Percentiles rank a stretch among this genome's conserved stretches.
These are phyloP conservation scores for Mimumesa dahlbomi DNA, from an alignment of 2,888 invertebrate genomes.

Conservation along the genomic window DNA sequence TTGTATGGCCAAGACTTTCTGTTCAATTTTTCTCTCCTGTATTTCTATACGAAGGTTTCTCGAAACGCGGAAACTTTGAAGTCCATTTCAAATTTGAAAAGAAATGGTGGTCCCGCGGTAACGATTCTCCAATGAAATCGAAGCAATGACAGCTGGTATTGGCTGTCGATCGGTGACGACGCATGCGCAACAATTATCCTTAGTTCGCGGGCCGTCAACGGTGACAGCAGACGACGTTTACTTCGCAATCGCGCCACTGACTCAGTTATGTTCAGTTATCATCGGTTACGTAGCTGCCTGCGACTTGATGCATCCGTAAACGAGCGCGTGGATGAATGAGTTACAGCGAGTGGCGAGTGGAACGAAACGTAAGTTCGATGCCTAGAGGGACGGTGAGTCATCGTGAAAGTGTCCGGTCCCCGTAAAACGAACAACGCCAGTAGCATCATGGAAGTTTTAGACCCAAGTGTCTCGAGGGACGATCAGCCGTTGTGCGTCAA, in stretches of 20 bases:
- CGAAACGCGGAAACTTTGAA: too few species aligned
- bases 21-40: too few species aligned
- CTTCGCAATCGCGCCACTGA: background rate
- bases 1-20: slow-evolving; percentile 45
- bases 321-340: background rate
- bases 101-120: too few species aligned
- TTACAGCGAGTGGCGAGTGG: background rate
- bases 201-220: background rate
- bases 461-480: slow-evolving; percentile 75
- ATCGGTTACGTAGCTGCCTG: too few species aligned
- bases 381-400: slow-evolving; percentile 17
- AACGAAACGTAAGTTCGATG: slow-evolving; percentile 27
- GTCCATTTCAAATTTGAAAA: too few species aligned
- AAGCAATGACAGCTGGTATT: background rate
- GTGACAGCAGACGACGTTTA: slow-evolving; percentile 40
- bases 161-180: background rate
- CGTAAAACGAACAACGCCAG: background rate
- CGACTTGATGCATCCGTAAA: too few species aligned
- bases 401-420: slow-evolving; percentile 55
- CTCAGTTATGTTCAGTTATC: too few species aligned
- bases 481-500: slow-evolving; percentile 76
- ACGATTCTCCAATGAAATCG: too few species aligned
- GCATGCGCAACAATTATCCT: slow-evolving; percentile 28
- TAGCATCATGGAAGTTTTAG: slow-evolving; percentile 74
- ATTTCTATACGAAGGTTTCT: too few species aligned